These are phyloP conservation scores for Drosophila arizonae DNA, from an alignment of 1,140 invertebrate species.

Conservation along the genomic window DNA sequence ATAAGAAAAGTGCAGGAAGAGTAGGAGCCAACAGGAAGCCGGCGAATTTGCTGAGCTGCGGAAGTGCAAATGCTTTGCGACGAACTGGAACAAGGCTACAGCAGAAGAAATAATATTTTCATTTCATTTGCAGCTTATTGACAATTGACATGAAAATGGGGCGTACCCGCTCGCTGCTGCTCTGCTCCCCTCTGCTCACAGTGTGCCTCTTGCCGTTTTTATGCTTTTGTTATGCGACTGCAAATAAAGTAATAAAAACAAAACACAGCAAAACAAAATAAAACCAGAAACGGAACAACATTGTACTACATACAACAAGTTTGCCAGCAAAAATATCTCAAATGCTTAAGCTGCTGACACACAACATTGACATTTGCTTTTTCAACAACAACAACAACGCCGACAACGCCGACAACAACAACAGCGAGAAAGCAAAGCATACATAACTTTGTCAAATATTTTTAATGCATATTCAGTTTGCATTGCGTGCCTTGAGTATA, in stretches of 20 bases:
- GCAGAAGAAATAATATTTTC: conserved; percentile 75
- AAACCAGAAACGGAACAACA: conserved; percentile 32
- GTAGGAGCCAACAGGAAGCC: not conserved
- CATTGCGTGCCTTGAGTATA: conserved; percentile 19
- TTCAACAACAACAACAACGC: not conserved
- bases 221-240: conserved; percentile 74
- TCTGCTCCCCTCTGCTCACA: conserved; percentile 12
- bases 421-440: not conserved
- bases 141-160: conserved; percentile 79
- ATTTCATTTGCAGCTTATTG: conserved; percentile 83
- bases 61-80: conserved; percentile 62
- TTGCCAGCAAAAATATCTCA: conserved; percentile 36
- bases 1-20: conserved; percentile 1
- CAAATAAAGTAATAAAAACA: conserved; percentile 77
- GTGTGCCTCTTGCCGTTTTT: conserved; percentile 47
- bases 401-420: not conserved
- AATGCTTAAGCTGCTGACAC: conserved; percentile 51
- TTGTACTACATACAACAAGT: conserved; percentile 38
- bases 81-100: conserved; percentile 30
- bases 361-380: conserved; percentile 54
- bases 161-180: conserved; percentile 31
- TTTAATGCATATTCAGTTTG: conserved; percentile 32
- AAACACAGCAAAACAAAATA: not conserved
- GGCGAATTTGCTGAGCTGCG: conserved; percentile 36
- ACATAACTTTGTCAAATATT: conserved; percentile 36